These are phyloP conservation scores for Merops nubicus DNA, from an alignment of 2,113 vertebrate species.

Conservation along the genomic window DNA sequence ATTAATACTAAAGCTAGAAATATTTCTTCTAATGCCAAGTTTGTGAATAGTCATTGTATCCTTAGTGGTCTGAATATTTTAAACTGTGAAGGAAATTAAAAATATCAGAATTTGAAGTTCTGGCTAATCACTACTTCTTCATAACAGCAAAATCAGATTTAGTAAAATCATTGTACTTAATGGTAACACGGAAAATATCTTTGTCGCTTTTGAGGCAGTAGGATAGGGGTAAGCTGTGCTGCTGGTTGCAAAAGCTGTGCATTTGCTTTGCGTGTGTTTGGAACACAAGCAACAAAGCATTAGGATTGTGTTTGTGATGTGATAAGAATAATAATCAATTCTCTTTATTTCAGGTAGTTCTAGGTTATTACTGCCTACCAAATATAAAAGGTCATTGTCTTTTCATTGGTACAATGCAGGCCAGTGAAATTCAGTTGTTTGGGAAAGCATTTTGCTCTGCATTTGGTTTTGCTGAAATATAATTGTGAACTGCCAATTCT, in stretches of 20 bases:
- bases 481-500: background rate
- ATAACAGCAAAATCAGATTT: background rate
- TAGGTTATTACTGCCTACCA: background rate
- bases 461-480: constrained; percentile 25
- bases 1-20: background rate
- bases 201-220: background rate
- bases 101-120: background rate
- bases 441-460: background rate
- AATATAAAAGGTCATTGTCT: background rate
- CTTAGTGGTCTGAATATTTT: background rate
- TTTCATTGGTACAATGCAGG: background rate
- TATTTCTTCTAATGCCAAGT: background rate
- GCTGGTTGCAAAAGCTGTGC: background rate
- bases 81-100: background rate
- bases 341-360: background rate
- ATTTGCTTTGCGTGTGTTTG: background rate
- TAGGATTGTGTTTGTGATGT: background rate
- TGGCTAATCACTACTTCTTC: background rate
- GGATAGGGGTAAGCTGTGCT: background rate
- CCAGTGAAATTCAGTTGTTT: background rate
- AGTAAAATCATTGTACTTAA: background rate
- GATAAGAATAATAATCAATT: background rate
- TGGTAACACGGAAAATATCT: background rate
- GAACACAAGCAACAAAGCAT: background rate
- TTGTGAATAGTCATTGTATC: background rate